Conservation (phyloP, 1,140 invertebrate species). For the Drosophila albomicans region DNA sequence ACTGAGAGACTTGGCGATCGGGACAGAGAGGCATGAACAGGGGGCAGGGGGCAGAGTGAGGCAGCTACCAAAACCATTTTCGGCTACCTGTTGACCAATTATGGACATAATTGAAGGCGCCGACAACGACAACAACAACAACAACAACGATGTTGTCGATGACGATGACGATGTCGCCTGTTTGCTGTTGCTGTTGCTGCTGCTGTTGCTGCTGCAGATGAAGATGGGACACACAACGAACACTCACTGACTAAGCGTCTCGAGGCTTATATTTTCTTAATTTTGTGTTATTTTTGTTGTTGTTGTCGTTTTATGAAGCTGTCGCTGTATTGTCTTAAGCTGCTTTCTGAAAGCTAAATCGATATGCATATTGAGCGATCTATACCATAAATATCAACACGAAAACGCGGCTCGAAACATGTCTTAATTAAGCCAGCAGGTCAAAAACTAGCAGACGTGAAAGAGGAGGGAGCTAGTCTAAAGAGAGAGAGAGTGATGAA, state of each 20-base stretch:
- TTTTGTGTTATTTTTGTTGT: background rate
- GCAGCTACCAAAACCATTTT: slow-evolving; percentile 62
- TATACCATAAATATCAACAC: slow-evolving; percentile 79
- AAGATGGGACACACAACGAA: slow-evolving; percentile 43
- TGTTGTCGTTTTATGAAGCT: slow-evolving; percentile 58
- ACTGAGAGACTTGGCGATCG: no score
- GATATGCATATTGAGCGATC: slow-evolving; percentile 79
- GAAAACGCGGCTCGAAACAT: slow-evolving; percentile 64
- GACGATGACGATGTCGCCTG: slow-evolving; percentile 34
- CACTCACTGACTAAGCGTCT: slow-evolving; percentile 20
- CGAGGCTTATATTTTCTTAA: slow-evolving; percentile 19
- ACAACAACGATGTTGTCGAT: slow-evolving; percentile 1
- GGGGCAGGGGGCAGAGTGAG: background rate
- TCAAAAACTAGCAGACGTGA: slow-evolving; percentile 36
- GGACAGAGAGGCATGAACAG: background rate
- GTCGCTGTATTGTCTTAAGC: slow-evolving; percentile 58
- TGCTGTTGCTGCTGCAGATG: slow-evolving; percentile 9
- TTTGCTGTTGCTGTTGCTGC: slow-evolving; percentile 10
- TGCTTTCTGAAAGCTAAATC: slow-evolving; percentile 55
- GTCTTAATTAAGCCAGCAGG: slow-evolving; percentile 68
- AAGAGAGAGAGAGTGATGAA: background rate
- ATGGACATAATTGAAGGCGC: slow-evolving; percentile 81
- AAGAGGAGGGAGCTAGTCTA: background rate
- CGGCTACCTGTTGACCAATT: slow-evolving; percentile 81
- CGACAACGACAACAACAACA: slow-evolving; percentile 43